Conservation (phyloP, 2,888 invertebrate genomes). For the Trisateles emortualis region DNA sequence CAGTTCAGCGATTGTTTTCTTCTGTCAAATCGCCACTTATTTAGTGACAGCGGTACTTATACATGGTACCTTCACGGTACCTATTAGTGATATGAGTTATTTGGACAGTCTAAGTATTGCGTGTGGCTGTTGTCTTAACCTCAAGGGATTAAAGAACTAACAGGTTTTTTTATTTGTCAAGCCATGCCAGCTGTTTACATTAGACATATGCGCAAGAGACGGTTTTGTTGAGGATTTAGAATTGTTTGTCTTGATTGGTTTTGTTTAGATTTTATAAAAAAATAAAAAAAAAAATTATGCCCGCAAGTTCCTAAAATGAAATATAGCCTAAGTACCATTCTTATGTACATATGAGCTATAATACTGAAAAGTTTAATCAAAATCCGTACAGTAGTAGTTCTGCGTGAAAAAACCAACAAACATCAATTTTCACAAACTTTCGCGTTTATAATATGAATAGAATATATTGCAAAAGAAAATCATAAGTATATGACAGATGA, state of each 20-base stretch:
- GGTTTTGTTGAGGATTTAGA: constrained; percentile 36
- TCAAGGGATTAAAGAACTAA: constrained; percentile 72
- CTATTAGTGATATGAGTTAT: constrained; percentile 75
- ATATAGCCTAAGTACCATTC: too few relatives aligned
- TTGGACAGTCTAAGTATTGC: constrained; percentile 78
- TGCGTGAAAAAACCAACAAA: too few relatives aligned
- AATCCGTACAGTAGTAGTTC: too few relatives aligned
- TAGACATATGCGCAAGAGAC: constrained; percentile 58
- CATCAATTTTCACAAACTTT: too few relatives aligned
- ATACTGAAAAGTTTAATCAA: too few relatives aligned
- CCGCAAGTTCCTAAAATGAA: too few relatives aligned
- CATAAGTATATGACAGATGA: too few relatives aligned
- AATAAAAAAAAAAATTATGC: background rate
- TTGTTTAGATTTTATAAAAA: constrained; percentile 8
- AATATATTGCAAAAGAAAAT: too few relatives aligned
- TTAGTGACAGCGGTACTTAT: constrained; percentile 23
- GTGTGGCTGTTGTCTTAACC: constrained; percentile 81
- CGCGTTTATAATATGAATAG: too few relatives aligned
- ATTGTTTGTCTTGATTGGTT: constrained; percentile 20
- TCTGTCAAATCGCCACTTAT: constrained; percentile 72
- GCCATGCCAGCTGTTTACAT: constrained; percentile 78
- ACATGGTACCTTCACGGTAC: constrained; percentile 66
- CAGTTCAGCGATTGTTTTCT: constrained; percentile 68
- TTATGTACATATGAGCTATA: too few relatives aligned
- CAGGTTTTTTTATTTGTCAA: constrained; percentile 80